Evolutionary conservation across 1,140 invertebrate genomes (phyloP).

Genomic region (Hyposmocoma kahamanoa): DNA sequence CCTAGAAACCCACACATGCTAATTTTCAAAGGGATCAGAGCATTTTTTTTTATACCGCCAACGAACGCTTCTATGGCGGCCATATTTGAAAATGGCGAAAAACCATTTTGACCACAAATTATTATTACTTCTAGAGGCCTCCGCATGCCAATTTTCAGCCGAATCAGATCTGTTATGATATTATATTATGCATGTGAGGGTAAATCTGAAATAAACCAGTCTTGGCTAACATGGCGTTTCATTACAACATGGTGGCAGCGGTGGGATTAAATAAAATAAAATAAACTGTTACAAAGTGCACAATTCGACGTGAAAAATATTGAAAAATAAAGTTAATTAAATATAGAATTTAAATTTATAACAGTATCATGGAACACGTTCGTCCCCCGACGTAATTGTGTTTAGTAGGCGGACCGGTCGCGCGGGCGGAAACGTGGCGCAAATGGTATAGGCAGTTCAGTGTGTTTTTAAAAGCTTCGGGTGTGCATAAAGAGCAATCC

Average conservation of each 20-base stretch:
- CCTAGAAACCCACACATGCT: too few species aligned
- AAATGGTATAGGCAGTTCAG: conserved; percentile 5
- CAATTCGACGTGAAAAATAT: background rate
- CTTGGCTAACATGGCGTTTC: background rate
- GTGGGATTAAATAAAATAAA: background rate
- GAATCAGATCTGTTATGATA: too few species aligned
- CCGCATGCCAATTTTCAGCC: too few species aligned
- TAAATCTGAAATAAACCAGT: too few species aligned
- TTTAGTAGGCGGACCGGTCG: background rate
- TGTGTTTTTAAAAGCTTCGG: conserved; percentile 5
- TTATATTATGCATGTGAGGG: too few species aligned
- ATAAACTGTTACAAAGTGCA: background rate
- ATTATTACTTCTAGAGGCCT: too few species aligned
- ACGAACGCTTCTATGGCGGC: too few species aligned
- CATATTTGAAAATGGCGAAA: too few species aligned
- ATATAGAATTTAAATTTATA: background rate
- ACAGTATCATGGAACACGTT: conserved; percentile 2
- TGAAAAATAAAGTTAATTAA: background rate
- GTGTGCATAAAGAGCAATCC: background rate
- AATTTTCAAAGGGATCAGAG: too few species aligned
- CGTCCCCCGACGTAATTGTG: background rate
- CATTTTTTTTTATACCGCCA: too few species aligned
- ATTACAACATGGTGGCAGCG: background rate
- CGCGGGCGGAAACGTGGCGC: conserved; percentile 1
- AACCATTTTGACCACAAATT: too few species aligned